phyloP scores from a whole-genome alignment of 2,113 vertebrate species.

The Megalops atlanticus region DNA sequence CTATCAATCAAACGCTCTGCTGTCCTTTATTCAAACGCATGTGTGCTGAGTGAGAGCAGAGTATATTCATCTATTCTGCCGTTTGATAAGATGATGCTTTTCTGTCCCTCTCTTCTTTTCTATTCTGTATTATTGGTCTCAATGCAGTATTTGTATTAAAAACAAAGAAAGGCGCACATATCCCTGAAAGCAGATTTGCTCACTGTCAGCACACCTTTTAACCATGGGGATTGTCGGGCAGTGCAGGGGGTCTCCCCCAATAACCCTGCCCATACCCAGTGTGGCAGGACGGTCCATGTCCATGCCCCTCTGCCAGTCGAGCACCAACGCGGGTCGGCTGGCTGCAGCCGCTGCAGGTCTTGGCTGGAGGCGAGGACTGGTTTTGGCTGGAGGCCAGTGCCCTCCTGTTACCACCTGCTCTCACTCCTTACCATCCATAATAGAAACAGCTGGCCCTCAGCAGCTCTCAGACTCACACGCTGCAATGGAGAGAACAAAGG shows the following conservation, averaged over 20 bases:
- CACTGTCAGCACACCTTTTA: neutral
- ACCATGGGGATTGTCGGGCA: neutral
- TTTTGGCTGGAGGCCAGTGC: constrained; percentile 32
- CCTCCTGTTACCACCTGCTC: constrained; percentile 38
- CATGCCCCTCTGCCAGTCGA: neutral
- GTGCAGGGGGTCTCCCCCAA: neutral
- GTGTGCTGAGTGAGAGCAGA: no score
- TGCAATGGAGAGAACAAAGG: neutral
- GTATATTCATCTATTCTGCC: neutral
- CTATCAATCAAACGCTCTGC: neutral
- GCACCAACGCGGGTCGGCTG: constrained; percentile 2
- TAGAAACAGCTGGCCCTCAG: constrained; percentile 55
- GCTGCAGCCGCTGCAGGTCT: neutral
- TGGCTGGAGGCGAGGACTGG: constrained; percentile 7
- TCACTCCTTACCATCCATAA: constrained; percentile 34
- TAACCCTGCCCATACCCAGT: neutral
- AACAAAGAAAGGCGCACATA: neutral
- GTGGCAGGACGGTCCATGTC: neutral
- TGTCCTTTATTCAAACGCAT: no score
- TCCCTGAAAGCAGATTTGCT: neutral
- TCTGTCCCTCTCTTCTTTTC: neutral
- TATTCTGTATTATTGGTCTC: neutral
- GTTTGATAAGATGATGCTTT: neutral
- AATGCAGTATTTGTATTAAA: neutral
- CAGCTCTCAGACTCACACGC: neutral